Evolutionary conservation across 1,140 invertebrate genomes (phyloP).

Genomic region (Epicauta chinensis): DNA sequence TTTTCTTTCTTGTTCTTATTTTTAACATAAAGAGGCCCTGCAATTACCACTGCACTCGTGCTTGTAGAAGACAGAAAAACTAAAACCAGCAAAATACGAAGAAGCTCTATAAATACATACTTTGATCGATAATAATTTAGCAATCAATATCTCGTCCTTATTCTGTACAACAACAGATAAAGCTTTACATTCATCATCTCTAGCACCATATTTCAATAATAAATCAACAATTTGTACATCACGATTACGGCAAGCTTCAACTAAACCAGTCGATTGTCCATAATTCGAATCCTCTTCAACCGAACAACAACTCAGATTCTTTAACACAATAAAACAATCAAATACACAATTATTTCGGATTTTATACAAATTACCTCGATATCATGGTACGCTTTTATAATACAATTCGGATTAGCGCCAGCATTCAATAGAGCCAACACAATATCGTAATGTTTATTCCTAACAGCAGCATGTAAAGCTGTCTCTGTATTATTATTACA

Average conservation of each 20-base stretch:
- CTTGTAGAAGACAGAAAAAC: too few relatives aligned
- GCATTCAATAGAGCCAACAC: constrained; percentile 64
- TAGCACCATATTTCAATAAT: constrained; percentile 78
- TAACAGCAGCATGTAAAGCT: constrained; percentile 70
- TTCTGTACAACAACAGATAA: constrained; percentile 63
- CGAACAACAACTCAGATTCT: constrained; percentile 37
- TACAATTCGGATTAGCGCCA: constrained; percentile 66
- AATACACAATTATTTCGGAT: not conserved
- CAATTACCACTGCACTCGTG: too few relatives aligned
- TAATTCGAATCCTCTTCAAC: constrained; percentile 43
- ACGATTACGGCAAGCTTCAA: constrained; percentile 65
- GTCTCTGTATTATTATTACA: constrained; percentile 72
- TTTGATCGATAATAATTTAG: constrained; percentile 71
- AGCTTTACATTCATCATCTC: constrained; percentile 81
- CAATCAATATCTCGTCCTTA: constrained; percentile 65
- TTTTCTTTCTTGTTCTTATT: too few relatives aligned
- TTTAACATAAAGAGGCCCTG: too few relatives aligned
- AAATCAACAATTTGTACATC: constrained; percentile 59
- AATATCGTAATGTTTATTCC: constrained; percentile 69
- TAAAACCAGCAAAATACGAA: too few relatives aligned
- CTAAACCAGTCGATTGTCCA: constrained; percentile 54
- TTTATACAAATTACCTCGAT: constrained; percentile 30
- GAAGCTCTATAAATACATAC: too few relatives aligned
- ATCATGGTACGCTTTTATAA: constrained; percentile 49
- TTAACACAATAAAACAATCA: constrained; percentile 15